Conservation (phyloP, 2,888 invertebrate genomes). For the Apeira syringaria region DNA sequence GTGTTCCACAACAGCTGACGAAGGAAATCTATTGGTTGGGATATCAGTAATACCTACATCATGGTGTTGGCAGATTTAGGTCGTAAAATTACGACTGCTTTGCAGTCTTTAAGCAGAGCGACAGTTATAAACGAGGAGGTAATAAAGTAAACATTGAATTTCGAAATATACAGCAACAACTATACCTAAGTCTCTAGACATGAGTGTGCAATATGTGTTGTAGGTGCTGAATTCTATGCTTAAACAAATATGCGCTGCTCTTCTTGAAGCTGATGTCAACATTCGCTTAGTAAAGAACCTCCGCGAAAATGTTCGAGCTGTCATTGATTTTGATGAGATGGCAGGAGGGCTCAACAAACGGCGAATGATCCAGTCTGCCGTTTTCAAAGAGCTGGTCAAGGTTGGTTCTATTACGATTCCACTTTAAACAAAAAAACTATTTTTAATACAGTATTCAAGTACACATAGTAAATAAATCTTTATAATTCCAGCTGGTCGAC, state of each 20-base stretch:
- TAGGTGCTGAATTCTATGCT: conserved; percentile 99
- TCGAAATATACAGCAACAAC: neutral
- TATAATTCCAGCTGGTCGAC: conserved; percentile 91
- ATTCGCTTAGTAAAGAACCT: conserved; percentile 97
- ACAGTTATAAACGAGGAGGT: conserved; percentile 99
- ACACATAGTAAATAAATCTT: neutral
- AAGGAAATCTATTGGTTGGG: conserved; percentile 31
- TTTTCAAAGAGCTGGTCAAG: conserved; percentile 98
- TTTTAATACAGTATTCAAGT: too few relatives aligned
- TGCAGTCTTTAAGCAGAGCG: conserved; percentile 98
- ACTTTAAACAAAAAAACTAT: too few relatives aligned
- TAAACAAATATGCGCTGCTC: conserved; percentile 98
- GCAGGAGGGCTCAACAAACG: conserved; percentile 99
- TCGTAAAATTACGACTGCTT: conserved; percentile 98
- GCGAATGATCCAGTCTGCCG: conserved; percentile 99
- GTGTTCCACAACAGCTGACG: conserved; percentile 45
- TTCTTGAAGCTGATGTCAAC: conserved; percentile 98
- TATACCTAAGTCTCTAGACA: neutral
- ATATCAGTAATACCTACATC: conserved; percentile 62
- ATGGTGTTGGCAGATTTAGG: conserved; percentile 99
- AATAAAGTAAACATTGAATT: conserved; percentile 29
- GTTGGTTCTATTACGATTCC: conserved; percentile 72
- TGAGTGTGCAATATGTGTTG: conserved; percentile 3
- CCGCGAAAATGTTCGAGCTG: conserved; percentile 97
- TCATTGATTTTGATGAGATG: conserved; percentile 99